Evolutionary conservation across 2,888 invertebrate species (phyloP).

Genomic region (Thymelicus sylvestris): DNA sequence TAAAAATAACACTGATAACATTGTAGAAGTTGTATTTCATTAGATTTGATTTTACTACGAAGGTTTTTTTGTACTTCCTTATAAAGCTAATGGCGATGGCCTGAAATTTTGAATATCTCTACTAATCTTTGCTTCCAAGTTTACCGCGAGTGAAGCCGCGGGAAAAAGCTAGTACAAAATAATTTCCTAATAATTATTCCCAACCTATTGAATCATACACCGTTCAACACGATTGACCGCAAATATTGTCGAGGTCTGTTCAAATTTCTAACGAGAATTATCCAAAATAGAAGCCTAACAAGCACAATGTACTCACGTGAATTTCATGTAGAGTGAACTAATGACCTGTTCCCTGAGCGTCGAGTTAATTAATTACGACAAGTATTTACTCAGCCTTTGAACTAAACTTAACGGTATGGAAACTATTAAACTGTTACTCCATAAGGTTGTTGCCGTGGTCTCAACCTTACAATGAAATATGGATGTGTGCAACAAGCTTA

Average conservation of each 20-base stretch:
- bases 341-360: not conserved
- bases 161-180: too few species aligned
- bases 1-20: too few species aligned
- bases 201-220: not conserved
- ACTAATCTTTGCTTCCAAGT: too few species aligned
- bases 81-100: too few species aligned
- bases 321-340: constrained; percentile 1
- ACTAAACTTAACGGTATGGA: not conserved
- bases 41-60: too few species aligned
- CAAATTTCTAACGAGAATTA: constrained; percentile 3
- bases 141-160: too few species aligned
- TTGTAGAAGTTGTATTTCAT: too few species aligned
- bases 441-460: not conserved
- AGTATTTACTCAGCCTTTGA: constrained; percentile 4
- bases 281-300: not conserved
- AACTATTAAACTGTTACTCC: not conserved
- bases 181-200: too few species aligned
- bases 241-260: not conserved
- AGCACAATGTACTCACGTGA: not conserved
- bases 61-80: too few species aligned
- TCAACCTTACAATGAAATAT: too few species aligned
- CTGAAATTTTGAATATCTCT: too few species aligned
- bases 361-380: not conserved
- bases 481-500: too few species aligned
- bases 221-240: not conserved